Percentiles rank a stretch among this genome's conserved stretches.
These are phyloP conservation scores for Porites evermanni DNA, from an alignment of 92 coral and sea anemone genomes.

Conservation along the genomic window DNA sequence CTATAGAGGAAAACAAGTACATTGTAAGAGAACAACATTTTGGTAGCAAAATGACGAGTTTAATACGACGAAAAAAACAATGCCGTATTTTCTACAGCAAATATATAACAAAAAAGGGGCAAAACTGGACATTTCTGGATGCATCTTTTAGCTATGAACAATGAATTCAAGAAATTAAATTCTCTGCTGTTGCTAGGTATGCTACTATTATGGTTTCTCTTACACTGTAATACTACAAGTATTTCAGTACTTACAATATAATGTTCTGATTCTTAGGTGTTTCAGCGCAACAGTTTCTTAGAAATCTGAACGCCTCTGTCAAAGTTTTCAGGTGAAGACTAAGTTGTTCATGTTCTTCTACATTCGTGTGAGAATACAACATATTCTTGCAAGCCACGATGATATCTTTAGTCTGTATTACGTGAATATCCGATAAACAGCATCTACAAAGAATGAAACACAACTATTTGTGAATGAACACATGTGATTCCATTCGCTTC, in stretches of 20 bases:
- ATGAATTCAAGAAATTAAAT: too few relatives aligned
- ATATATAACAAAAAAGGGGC: too few relatives aligned
- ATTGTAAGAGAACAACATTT: too few relatives aligned
- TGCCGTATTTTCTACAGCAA: too few relatives aligned
- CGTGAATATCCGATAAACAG: slow-evolving; percentile 12
- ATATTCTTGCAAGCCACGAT: slow-evolving; percentile 26
- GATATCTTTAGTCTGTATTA: slow-evolving; percentile 22
- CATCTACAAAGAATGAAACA: not conserved
- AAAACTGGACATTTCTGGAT: too few relatives aligned
- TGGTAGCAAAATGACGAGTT: too few relatives aligned
- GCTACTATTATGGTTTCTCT: too few relatives aligned
- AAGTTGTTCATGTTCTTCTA: not conserved
- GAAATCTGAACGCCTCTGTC: slow-evolving; percentile 80
- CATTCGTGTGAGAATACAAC: not conserved
- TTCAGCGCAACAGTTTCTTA: slow-evolving; percentile 89
- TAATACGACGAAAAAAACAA: too few relatives aligned
- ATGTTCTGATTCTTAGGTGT: slow-evolving; percentile 70
- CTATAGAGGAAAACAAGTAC: too few relatives aligned
- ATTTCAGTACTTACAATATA: slow-evolving; percentile 62
- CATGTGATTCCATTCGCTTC: not conserved
- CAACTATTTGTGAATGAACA: not conserved
- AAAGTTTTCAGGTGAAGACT: slow-evolving; percentile 31
- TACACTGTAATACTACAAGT: not conserved
- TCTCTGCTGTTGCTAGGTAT: too few relatives aligned
- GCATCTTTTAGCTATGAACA: too few relatives aligned